A percentile compares a stretch with the other conserved stretches of the same genome.
phyloP scores from a whole-genome alignment of 2,113 vertebrate genomes.

The Catharus fuscescens region DNA sequence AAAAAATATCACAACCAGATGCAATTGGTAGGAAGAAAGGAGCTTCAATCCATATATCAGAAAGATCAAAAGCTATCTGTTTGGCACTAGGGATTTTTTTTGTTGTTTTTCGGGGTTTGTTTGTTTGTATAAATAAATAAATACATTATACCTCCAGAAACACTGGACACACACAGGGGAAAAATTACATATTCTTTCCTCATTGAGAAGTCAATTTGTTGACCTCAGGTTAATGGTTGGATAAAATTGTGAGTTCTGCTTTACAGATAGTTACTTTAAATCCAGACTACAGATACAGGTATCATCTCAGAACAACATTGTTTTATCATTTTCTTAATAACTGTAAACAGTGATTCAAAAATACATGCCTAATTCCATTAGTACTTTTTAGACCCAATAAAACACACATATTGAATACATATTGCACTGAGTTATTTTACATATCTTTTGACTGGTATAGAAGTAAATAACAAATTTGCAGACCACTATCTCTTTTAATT shows the following conservation, averaged over 20 bases:
- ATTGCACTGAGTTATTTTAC: not conserved
- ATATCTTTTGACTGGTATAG: not conserved
- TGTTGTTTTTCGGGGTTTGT: not conserved
- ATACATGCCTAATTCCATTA: not conserved
- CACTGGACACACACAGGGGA: not conserved
- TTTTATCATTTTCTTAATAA: not conserved
- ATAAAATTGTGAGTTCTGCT: not conserved
- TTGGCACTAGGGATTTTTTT: not conserved
- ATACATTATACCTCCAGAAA: not conserved
- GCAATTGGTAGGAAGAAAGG: not conserved
- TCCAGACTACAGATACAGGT: not conserved
- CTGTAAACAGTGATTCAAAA: not conserved
- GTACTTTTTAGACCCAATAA: not conserved
- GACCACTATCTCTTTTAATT: not conserved
- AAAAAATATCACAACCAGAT: not conserved
- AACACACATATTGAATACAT: not conserved
- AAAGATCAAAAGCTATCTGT: not conserved
- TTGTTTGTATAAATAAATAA: not conserved
- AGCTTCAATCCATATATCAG: not conserved
- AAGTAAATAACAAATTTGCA: not conserved
- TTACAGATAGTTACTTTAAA: not conserved
- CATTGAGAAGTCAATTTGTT: not conserved
- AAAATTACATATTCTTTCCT: not conserved
- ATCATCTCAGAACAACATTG: not conserved
- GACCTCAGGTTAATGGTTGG: not conserved